Evolutionary conservation across 2,888 invertebrate species (phyloP).

Genomic region (Thera obeliscata): DNA sequence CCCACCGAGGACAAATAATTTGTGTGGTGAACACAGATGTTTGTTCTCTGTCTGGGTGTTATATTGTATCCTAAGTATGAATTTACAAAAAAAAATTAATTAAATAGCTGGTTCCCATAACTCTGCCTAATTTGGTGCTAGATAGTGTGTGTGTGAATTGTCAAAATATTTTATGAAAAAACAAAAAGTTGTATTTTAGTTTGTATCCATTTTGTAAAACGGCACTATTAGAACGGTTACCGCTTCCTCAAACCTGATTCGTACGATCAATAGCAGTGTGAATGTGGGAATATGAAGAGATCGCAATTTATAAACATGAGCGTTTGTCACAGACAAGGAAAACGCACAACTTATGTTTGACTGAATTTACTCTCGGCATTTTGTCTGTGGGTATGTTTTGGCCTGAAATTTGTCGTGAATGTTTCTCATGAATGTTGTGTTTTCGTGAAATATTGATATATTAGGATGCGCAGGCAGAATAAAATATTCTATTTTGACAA

Average conservation of each 20-base stretch:
- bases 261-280: not conserved
- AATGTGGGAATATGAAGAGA: conserved; percentile 11
- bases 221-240: not conserved
- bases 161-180: no score
- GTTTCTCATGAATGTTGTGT: not conserved
- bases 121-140: no score
- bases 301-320: conserved; percentile 35
- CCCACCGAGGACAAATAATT: no score
- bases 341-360: conserved; percentile 16
- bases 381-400: conserved; percentile 10
- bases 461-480: no score
- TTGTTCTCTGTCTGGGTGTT: no score
- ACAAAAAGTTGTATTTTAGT: no score
- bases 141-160: no score
- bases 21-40: no score
- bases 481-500: no score
- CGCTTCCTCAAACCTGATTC: not conserved
- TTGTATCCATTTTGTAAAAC: not conserved
- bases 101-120: no score
- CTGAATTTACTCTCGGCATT: conserved; percentile 10
- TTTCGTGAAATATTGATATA: not conserved
- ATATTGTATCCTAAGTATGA: no score
- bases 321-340: conserved; percentile 20
- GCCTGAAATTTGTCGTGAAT: not conserved
- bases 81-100: no score